A percentile compares a stretch with the other conserved stretches of the same genome.
Evolutionary conservation across 2,888 invertebrate genomes (phyloP).

Genomic region (Ochropacha duplaris): DNA sequence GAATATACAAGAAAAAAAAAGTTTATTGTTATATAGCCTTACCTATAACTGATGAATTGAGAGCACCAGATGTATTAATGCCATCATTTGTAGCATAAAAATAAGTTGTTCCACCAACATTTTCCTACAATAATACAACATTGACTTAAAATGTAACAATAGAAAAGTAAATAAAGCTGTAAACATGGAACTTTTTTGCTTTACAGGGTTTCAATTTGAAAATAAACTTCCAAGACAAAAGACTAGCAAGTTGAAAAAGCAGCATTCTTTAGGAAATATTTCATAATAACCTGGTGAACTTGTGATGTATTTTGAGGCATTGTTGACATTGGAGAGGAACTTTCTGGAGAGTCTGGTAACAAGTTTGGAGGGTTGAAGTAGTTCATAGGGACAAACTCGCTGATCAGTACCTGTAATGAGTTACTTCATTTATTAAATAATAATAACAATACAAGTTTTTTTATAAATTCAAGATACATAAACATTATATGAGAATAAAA

Average conservation of each 20-base stretch:
- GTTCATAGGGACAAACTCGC: conserved; percentile 69
- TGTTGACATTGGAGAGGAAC: conserved; percentile 51
- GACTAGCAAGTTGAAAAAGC: background rate
- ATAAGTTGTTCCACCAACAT: conserved; percentile 97
- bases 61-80: conserved; percentile 66
- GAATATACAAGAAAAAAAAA: background rate
- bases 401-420: conserved; percentile 50
- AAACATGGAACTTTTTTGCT: background rate
- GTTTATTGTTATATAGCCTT: conserved; percentile 19
- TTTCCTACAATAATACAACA: conserved; percentile 84
- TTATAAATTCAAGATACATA: too few species aligned
- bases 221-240: background rate
- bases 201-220: background rate
- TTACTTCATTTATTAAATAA: background rate
- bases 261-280: background rate
- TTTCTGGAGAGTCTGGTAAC: conserved; percentile 63
- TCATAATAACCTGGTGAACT: conserved; percentile 66
- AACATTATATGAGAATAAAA: too few species aligned
- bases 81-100: conserved; percentile 89
- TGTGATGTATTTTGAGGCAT: conserved; percentile 49
- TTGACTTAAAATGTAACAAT: too few species aligned
- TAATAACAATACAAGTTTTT: too few species aligned
- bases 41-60: conserved; percentile 66
- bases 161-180: too few species aligned
- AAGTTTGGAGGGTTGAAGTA: conserved; percentile 56